Evolutionary conservation across 2,888 invertebrate species (phyloP).

Genomic region (Exephanes ischioxanthus): DNA sequence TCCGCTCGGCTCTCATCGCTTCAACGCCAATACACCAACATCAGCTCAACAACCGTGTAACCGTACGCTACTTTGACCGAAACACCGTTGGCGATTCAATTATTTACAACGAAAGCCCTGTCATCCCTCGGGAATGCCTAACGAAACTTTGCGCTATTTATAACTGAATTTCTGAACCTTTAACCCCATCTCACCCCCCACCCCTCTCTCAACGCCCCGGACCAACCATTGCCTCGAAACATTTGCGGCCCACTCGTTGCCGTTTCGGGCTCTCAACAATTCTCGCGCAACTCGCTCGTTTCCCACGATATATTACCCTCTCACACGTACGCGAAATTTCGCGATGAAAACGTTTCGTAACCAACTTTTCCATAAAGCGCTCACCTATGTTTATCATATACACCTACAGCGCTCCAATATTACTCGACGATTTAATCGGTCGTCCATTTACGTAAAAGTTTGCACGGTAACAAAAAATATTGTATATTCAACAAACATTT

Average conservation of each 20-base stretch:
- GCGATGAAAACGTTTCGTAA: conserved; percentile 9
- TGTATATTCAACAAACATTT: too few relatives aligned
- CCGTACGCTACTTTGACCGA: conserved; percentile 30
- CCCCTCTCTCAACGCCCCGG: conserved; percentile 4
- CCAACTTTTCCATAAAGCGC: conserved; percentile 5
- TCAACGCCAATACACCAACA: conserved; percentile 34
- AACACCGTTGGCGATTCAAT: conserved; percentile 62
- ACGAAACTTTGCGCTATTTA: conserved; percentile 64
- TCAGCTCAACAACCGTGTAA: conserved; percentile 37
- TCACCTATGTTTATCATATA: not conserved
- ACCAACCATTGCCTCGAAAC: conserved; percentile 23
- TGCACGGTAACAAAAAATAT: too few relatives aligned
- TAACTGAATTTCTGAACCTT: conserved; percentile 62
- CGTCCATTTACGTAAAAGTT: not conserved
- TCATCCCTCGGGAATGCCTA: conserved; percentile 56
- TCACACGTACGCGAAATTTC: not conserved
- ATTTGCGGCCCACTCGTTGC: conserved; percentile 44
- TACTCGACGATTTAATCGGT: conserved; percentile 2
- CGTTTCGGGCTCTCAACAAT: not conserved
- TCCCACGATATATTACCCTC: conserved; percentile 11
- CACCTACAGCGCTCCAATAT: not conserved
- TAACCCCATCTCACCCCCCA: not conserved
- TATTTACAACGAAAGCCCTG: conserved; percentile 61
- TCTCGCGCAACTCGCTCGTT: not conserved
- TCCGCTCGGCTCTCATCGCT: conserved; percentile 10